These are phyloP conservation scores for Dreissena polymorpha DNA, from an alignment of 1,140 invertebrate species.

Conservation along the genomic window DNA sequence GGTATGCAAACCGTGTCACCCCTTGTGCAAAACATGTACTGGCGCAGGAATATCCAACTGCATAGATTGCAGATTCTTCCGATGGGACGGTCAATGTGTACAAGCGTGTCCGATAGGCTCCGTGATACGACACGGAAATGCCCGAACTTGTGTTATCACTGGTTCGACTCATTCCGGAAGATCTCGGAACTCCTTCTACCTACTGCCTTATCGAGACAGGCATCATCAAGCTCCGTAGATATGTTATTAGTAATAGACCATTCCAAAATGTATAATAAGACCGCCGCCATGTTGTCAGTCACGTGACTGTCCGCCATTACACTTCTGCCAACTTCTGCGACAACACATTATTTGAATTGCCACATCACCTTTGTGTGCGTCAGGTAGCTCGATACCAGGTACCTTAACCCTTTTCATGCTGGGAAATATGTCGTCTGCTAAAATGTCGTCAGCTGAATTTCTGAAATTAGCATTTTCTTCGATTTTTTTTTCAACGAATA, in stretches of 20 bases:
- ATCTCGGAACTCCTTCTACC: slow-evolving; percentile 17
- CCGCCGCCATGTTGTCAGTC: too few relatives aligned
- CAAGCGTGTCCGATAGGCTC: slow-evolving; percentile 28
- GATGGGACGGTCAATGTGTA: slow-evolving; percentile 35
- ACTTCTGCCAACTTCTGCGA: too few relatives aligned
- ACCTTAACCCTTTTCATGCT: too few relatives aligned
- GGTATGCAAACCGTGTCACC: slow-evolving; percentile 35
- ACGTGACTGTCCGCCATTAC: too few relatives aligned
- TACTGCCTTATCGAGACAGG: slow-evolving; percentile 30
- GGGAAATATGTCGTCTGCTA: too few relatives aligned
- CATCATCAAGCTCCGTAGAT: slow-evolving; percentile 27
- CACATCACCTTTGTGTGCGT: too few relatives aligned
- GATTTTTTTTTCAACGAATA: too few relatives aligned
- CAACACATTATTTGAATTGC: too few relatives aligned
- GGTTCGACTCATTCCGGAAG: slow-evolving; percentile 9
- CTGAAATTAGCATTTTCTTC: too few relatives aligned
- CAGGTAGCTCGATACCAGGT: too few relatives aligned
- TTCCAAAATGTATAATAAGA: too few relatives aligned
- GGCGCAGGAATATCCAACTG: slow-evolving; percentile 36
- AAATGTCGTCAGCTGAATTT: too few relatives aligned
- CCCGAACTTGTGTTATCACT: slow-evolving; percentile 16
- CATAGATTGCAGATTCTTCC: slow-evolving; percentile 20
- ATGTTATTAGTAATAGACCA: neutral
- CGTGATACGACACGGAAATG: slow-evolving; percentile 15
- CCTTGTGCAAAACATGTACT: slow-evolving; percentile 25